Conservation (phyloP, 37 sponge, comb jelly and placozoan species). For the Ianthella basta region DNA sequence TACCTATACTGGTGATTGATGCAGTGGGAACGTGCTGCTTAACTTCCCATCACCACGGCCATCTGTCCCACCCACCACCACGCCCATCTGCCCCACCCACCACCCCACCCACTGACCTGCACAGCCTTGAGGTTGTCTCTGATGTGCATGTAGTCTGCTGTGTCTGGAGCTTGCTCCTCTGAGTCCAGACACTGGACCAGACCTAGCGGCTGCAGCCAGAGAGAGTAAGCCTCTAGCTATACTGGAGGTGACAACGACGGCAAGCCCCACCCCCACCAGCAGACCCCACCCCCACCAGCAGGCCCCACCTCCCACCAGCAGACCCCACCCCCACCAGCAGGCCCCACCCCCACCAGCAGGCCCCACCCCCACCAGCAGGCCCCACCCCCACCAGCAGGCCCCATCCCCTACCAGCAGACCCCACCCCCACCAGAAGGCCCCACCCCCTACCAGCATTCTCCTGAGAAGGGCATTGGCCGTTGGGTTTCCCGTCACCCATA, state of each 20-base stretch:
- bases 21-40: too few species aligned
- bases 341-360: too few species aligned
- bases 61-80: not conserved
- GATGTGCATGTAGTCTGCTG: conserved; percentile 86
- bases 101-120: conserved; percentile 31
- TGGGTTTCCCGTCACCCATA: conserved; percentile 93
- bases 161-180: conserved; percentile 70
- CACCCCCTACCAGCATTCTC: conserved; percentile 74
- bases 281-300: too few species aligned
- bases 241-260: too few species aligned
- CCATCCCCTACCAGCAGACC: too few species aligned
- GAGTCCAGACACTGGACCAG: conserved; percentile 82
- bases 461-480: conserved; percentile 81
- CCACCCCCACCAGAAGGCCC: not conserved
- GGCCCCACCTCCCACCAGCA: conserved; percentile 66
- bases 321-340: conserved; percentile 44
- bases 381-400: conserved; percentile 8
- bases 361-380: too few species aligned
- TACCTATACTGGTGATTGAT: too few species aligned
- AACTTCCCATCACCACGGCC: not conserved
- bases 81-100: too few species aligned
- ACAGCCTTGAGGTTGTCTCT: conserved; percentile 96
- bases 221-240: too few species aligned
- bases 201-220: conserved; percentile 76
- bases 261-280: too few species aligned